Evolutionary conservation across 2,888 invertebrate species (phyloP).

Genomic region (Monopis laevigella): DNA sequence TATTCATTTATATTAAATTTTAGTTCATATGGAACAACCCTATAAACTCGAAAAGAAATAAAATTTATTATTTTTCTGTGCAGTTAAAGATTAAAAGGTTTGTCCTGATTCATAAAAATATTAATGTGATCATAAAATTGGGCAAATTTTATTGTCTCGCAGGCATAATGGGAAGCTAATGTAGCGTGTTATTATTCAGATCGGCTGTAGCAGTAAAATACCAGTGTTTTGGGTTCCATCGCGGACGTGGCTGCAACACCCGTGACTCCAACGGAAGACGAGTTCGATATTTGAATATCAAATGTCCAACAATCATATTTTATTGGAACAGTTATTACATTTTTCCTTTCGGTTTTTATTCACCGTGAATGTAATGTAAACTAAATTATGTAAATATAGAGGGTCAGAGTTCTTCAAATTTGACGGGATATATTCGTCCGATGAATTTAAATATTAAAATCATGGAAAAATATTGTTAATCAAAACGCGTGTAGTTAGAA

Average conservation of each 20-base stretch:
- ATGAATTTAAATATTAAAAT: constrained; percentile 3
- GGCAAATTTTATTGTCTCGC: constrained; percentile 67
- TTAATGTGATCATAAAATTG: constrained; percentile 68
- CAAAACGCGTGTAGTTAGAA: constrained; percentile 6
- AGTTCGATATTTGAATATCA: constrained; percentile 60
- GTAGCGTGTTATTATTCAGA: constrained; percentile 68
- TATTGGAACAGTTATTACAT: constrained; percentile 62
- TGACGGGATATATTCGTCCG: constrained; percentile 6
- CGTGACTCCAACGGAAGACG: constrained; percentile 45
- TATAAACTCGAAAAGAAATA: constrained; percentile 5
- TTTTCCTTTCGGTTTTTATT: constrained; percentile 48
- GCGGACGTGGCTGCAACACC: constrained; percentile 15
- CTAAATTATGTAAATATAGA: constrained; percentile 38
- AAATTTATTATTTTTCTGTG: constrained; percentile 43
- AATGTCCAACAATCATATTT: constrained; percentile 58
- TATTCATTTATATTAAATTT: too few species aligned
- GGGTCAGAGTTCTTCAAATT: constrained; percentile 30
- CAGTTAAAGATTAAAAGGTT: constrained; percentile 54
- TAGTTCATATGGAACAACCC: too few species aligned
- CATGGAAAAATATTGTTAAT: constrained; percentile 8
- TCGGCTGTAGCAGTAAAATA: constrained; percentile 63
- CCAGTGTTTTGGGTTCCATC: constrained; percentile 42
- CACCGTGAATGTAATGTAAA: constrained; percentile 47
- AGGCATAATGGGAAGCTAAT: constrained; percentile 68
- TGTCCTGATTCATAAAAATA: constrained; percentile 64